A percentile compares a stretch with the other conserved stretches of the same genome.
phyloP scores from a whole-genome alignment of 1,140 invertebrate species.

The Ceratosolen fusciceps region DNA sequence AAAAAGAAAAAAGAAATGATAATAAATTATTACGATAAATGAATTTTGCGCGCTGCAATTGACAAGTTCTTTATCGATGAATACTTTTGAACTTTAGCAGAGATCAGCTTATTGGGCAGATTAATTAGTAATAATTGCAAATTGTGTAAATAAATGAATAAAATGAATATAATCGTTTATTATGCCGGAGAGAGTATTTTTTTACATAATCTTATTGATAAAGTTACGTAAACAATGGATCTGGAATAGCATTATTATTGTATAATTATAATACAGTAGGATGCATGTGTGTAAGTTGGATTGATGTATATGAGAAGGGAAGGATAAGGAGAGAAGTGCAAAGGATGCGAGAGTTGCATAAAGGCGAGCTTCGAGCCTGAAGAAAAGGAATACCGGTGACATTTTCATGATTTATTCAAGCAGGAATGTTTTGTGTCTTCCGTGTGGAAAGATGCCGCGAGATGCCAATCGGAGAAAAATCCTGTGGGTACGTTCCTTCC shows the following conservation, averaged over 20 bases:
- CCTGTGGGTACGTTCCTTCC: background rate
- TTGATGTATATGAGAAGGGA: background rate
- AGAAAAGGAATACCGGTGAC: constrained; percentile 44
- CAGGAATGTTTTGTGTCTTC: constrained; percentile 38
- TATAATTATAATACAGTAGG: background rate
- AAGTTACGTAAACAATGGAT: background rate
- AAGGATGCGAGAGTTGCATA: background rate
- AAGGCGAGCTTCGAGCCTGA: background rate
- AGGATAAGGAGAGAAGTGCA: background rate
- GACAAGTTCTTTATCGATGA: too few species aligned
- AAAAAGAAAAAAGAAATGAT: too few species aligned
- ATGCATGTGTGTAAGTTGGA: background rate
- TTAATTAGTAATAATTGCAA: too few species aligned
- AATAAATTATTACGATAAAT: too few species aligned
- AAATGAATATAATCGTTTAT: too few species aligned
- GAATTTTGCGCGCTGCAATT: too few species aligned
- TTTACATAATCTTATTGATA: too few species aligned
- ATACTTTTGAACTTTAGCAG: too few species aligned
- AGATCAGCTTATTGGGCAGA: too few species aligned
- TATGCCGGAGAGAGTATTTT: too few species aligned
- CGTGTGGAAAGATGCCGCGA: background rate
- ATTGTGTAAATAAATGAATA: too few species aligned
- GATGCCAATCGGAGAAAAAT: constrained; percentile 40
- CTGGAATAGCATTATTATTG: background rate
- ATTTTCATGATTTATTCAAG: constrained; percentile 57